Base-by-base conservation (phyloP, 2,888 invertebrate genomes). In the Idaea aversata region DNA sequence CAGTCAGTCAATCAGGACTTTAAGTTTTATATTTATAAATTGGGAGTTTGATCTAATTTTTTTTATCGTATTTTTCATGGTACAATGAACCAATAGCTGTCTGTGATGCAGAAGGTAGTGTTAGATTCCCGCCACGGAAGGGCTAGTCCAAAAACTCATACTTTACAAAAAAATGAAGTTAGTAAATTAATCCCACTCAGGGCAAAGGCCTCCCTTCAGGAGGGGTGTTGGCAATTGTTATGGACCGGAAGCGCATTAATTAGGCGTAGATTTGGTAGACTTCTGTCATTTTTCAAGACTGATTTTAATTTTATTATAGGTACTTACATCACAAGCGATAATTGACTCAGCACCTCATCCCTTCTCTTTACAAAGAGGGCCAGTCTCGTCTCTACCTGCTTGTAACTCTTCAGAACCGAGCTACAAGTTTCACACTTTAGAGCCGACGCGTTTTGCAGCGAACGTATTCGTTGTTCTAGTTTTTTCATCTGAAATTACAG, bases 261-360 rank as follows among this genome's bases (percentile, higher is more conserved):
- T n/a, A n/a, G n/a, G n/a, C n/a, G n/a, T n/a, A n/a, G n/a, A n/a
- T n/a, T n/a, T n/a, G n/a, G n/a, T n/a, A n/a, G n/a, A n/a, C n/a
- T n/a, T n/a, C n/a, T n/a, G n/a, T n/a, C n/a, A n/a, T n/a, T n/a
- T n/a, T n/a, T n/a, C n/a, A n/a, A n/a, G n/a, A n/a, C n/a, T n/a
- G n/a, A n/a, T n/a, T n/a, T n/a, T n/a, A n/a, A n/a, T n/a, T n/a
- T n/a, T n/a, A n/a, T n/a, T n/a, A n/a, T n/a, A n/a, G n/a, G n/a
- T 47, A 85, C 95, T 93, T 88, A 98, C 97, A 97, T 96, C 93
- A 97, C 95, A 82, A 95, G 95, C 73, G 95, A 95, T 66, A 97
- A 93, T 83, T 97, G 96, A 79, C 95, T 95, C 72, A 97, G 88
- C 80, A 97, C 95, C 64, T 93, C 93, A 72, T 94, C 94, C 73